A percentile compares a stretch with the other conserved stretches of the same genome.
phyloP scores from a whole-genome alignment of 2,888 invertebrate genomes.

The Cataglyphis livida region DNA sequence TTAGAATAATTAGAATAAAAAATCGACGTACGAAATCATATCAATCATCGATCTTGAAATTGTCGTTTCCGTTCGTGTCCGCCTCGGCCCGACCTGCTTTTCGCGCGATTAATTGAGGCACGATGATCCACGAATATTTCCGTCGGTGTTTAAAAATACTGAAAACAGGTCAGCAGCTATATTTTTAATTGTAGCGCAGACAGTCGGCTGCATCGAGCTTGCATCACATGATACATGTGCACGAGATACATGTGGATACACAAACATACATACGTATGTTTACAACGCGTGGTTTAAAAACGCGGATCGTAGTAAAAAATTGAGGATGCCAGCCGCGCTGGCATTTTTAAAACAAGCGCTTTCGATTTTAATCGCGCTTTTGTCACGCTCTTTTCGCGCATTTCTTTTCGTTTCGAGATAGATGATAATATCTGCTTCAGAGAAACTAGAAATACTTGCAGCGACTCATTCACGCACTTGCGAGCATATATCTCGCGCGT shows the following conservation, averaged over 20 bases:
- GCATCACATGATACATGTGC: conserved; percentile 13
- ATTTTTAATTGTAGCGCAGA: conserved; percentile 83
- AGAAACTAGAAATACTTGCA: conserved; percentile 38
- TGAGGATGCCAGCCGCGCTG: conserved; percentile 38
- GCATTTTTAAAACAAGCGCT: conserved; percentile 18
- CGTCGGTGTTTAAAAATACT: conserved; percentile 79
- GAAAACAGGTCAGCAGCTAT: conserved; percentile 80
- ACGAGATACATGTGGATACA: background rate
- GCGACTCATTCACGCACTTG: conserved; percentile 31
- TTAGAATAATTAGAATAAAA: background rate
- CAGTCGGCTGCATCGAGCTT: conserved; percentile 58
- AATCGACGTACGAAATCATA: background rate
- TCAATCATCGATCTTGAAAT: conserved; percentile 33
- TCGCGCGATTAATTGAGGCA: conserved; percentile 72
- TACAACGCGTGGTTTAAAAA: conserved; percentile 31
- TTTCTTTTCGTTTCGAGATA: background rate
- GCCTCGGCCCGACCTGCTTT: conserved; percentile 67
- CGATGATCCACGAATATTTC: conserved; percentile 76
- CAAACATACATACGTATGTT: conserved; percentile 4
- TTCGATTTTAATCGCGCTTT: background rate
- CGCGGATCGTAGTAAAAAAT: conserved; percentile 32
- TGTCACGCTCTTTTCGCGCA: background rate
- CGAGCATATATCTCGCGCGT: background rate
- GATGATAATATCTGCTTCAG: background rate
- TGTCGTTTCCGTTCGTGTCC: background rate